A percentile compares a stretch with the other conserved stretches of the same genome.
Conservation (phyloP, 1,140 invertebrate genomes). For the Eufriesea mexicana region DNA sequence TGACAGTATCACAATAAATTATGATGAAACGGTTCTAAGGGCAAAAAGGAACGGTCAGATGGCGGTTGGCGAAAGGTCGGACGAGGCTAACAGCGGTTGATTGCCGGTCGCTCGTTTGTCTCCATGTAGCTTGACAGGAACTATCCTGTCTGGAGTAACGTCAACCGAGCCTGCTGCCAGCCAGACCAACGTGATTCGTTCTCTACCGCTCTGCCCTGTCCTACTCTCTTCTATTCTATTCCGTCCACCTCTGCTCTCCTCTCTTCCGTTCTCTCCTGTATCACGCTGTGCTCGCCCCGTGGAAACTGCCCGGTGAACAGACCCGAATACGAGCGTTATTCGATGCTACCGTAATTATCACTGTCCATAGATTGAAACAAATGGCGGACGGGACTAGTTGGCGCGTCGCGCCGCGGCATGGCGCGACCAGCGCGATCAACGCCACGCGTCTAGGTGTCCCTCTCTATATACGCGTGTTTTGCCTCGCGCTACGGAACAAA, state of each 20-base stretch:
- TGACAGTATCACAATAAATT: conserved; percentile 82
- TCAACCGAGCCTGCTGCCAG: conserved; percentile 68
- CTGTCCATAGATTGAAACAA: conserved; percentile 80
- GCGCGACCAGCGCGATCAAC: not conserved
- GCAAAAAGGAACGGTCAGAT: conserved; percentile 80
- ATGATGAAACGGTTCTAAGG: conserved; percentile 80
- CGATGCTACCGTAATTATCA: conserved; percentile 76
- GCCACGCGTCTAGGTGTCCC: not conserved
- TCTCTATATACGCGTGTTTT: not conserved
- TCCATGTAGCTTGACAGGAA: conserved; percentile 81
- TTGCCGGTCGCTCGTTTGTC: conserved; percentile 82
- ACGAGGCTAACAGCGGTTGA: conserved; percentile 81
- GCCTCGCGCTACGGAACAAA: conserved; percentile 22
- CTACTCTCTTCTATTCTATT: not conserved
- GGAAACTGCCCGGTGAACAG: conserved; percentile 39
- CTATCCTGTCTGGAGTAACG: conserved; percentile 76
- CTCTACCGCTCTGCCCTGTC: not conserved
- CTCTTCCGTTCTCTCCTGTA: not conserved
- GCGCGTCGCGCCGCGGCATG: conserved; percentile 23
- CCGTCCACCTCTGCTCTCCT: too few species aligned
- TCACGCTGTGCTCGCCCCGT: conserved; percentile 7
- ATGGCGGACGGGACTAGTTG: conserved; percentile 68
- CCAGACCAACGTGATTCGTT: conserved; percentile 29
- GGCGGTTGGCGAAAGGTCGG: conserved; percentile 80
- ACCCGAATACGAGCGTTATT: conserved; percentile 61